Conservation (phyloP, 2,888 invertebrate species). For the Myopa testacea region DNA sequence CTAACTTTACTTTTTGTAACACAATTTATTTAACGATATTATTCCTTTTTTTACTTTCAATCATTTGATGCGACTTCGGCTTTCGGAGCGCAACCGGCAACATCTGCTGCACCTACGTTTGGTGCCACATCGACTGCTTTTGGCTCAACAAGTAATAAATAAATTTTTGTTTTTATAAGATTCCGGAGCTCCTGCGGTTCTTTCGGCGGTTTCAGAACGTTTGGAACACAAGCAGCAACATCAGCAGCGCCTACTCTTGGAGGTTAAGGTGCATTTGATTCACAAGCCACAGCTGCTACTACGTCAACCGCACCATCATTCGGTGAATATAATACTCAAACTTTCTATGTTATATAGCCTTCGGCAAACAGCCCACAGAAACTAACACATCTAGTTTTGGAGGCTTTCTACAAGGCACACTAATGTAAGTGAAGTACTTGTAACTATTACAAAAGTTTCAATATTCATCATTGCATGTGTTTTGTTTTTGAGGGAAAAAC, state of each 20-base stretch:
- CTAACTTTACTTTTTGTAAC: not conserved
- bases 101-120: slow-evolving; percentile 56
- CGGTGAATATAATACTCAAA: no score
- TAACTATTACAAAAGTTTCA: no score
- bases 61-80: slow-evolving; percentile 48
- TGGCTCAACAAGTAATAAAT: slow-evolving; percentile 54
- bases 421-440: slow-evolving; percentile 80
- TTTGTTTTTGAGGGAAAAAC: not conserved
- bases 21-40: not conserved
- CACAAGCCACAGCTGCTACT: slow-evolving; percentile 51
- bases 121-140: slow-evolving; percentile 59
- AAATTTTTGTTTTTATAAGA: slow-evolving; percentile 39
- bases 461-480: no score
- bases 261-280: slow-evolving; percentile 59
- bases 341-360: slow-evolving; percentile 53
- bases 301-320: no score
- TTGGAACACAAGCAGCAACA: slow-evolving; percentile 53
- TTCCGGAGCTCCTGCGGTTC: slow-evolving; percentile 53
- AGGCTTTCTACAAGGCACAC: slow-evolving; percentile 81
- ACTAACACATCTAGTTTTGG: slow-evolving; percentile 69
- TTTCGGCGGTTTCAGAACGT: slow-evolving; percentile 60
- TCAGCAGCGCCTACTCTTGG: slow-evolving; percentile 58
- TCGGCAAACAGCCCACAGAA: slow-evolving; percentile 60
- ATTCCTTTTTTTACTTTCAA: slow-evolving; percentile 51
- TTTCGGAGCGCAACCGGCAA: slow-evolving; percentile 48